Base-by-base conservation (phyloP, 2,888 invertebrate genomes). In the Therioaphis trifolii region DNA sequence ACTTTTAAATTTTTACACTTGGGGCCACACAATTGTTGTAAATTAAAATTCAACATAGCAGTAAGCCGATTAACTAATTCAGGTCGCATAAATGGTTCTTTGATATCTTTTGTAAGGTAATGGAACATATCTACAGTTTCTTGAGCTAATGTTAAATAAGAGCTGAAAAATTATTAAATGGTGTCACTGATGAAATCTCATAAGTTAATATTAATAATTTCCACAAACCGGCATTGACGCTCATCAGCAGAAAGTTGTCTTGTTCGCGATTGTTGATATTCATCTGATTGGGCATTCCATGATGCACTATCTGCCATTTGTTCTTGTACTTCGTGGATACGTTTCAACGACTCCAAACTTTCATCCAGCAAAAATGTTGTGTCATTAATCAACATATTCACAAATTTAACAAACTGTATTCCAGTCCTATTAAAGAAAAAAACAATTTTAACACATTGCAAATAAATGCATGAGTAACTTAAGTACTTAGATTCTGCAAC, bases 121-220 rank as follows among this genome's bases (percentile, higher is more conserved):
- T 97, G 96, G 89, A 99, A 94, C 97, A 99, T 97, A 89, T 99
- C 97, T 74, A 99, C 97, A 0, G 99, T 99, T 89, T 98, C 98
- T 86, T 96, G 92, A 69, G 96, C 97, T 85, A 98, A 90, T 3
- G 97, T 97, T 87, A 97, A 91, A 89, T 97, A 97, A 0, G 96
- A 96, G 80, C 94, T 88, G 85, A 11, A 86, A 86, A 76, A 79
- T 55, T n/a, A 80, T 40, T 24, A 66, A n/a, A 55, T 14, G 66
- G 18, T 3, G 35, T 52, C 4, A 43, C 55, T n/a, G 15, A 84
- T 55, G 9, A 84, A 5, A 7, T 18, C 35, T 29, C 29, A 12
- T 24, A 12, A 21, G 2, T 27, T 27, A 61, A 15, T 68, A 3
- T 35, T 14, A 46, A 61, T 7, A 14, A 69, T 18, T 46, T 69